phyloP scores from a whole-genome alignment of 1,140 invertebrate genomes.

The Rhagoletis zephyria region DNA sequence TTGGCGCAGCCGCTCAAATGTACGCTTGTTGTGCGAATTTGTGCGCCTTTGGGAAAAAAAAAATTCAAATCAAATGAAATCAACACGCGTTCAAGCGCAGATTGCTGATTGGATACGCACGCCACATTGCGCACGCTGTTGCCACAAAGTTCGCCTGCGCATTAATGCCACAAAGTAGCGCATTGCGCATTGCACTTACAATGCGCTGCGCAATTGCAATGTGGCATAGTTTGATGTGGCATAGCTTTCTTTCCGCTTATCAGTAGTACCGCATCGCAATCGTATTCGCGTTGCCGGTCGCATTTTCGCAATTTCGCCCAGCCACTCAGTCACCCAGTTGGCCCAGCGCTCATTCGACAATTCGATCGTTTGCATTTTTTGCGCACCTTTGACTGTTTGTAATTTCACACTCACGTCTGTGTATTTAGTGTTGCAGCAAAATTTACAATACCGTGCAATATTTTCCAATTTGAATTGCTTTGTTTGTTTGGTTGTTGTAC shows the following conservation, averaged over 20 bases:
- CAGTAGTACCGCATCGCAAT: conserved; percentile 4
- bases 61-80: conserved; percentile 51
- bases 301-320: not conserved
- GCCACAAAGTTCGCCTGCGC: not conserved
- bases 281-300: not conserved
- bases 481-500: conserved; percentile 16
- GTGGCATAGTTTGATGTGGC: not conserved
- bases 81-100: conserved; percentile 27
- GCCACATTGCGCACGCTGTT: conserved; percentile 18
- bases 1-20: not conserved
- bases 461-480: conserved; percentile 33
- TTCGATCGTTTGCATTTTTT: not conserved
- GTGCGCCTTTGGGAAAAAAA: conserved; percentile 33
- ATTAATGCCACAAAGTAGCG: not conserved
- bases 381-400: conserved; percentile 28
- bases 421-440: conserved; percentile 39
- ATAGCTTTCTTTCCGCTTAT: conserved; percentile 43
- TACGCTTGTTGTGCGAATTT: not conserved
- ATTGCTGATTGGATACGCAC: conserved; percentile 49
- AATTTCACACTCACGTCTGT: conserved; percentile 47
- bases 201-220: not conserved
- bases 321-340: not conserved
- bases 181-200: no score
- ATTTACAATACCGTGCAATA: conserved; percentile 48
- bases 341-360: not conserved